Conservation (phyloP, 2,888 invertebrate species). For the Drosophila longiperda region DNA sequence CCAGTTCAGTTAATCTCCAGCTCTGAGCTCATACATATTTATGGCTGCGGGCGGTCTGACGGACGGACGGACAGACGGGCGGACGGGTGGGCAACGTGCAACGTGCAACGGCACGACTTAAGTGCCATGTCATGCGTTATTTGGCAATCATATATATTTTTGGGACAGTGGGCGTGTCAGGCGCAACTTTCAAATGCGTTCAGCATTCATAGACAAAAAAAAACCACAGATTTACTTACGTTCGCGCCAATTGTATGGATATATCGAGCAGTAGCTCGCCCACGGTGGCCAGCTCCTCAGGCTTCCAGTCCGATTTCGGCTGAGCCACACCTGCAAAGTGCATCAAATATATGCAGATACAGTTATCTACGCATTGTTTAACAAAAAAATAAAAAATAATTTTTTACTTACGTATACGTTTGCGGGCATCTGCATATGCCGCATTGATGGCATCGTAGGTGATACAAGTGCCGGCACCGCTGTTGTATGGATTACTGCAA, state of each 20-base stretch:
- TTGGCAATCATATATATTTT: constrained; percentile 56
- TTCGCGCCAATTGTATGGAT: constrained; percentile 92
- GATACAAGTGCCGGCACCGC: constrained; percentile 91
- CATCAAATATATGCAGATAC: background rate
- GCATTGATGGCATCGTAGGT: constrained; percentile 95
- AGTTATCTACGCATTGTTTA: constrained; percentile 1
- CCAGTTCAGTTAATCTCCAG: constrained; percentile 18
- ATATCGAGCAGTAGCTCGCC: constrained; percentile 94
- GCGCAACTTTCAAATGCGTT: constrained; percentile 67
- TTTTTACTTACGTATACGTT: constrained; percentile 92
- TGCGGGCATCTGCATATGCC: constrained; percentile 94
- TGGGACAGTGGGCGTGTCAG: constrained; percentile 60
- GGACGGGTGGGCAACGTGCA: background rate
- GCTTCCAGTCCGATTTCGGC: constrained; percentile 93
- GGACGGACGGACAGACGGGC: background rate
- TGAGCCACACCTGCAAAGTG: constrained; percentile 89
- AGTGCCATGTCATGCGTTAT: constrained; percentile 67
- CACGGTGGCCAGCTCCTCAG: constrained; percentile 93
- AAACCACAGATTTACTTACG: constrained; percentile 88
- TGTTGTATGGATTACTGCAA: constrained; percentile 85
- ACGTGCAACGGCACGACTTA: constrained; percentile 49
- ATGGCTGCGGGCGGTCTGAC: constrained; percentile 59
- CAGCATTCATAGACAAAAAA: constrained; percentile 34
- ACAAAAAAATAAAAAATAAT: background rate
- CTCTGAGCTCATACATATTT: constrained; percentile 50